A percentile compares a stretch with the other conserved stretches of the same genome.
These are phyloP conservation scores for Crossocerus cetratus DNA, from an alignment of 2,888 invertebrate genomes.

Conservation along the genomic window DNA sequence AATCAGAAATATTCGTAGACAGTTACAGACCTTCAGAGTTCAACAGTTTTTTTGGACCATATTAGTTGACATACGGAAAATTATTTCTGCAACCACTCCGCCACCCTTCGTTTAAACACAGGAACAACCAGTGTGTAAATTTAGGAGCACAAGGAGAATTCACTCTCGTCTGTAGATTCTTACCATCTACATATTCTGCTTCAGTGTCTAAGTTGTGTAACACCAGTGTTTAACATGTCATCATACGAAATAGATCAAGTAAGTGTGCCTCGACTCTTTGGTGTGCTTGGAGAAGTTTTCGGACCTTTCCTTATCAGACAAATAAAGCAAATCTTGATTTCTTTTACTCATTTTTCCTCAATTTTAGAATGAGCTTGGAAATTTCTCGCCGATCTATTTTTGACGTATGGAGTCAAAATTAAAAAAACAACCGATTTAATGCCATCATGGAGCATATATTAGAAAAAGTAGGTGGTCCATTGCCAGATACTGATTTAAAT, in stretches of 20 bases:
- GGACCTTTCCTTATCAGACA: not conserved
- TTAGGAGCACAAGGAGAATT: not conserved
- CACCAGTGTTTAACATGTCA: not conserved
- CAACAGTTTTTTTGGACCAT: no score
- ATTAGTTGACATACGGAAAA: no score
- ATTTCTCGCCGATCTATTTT: not conserved
- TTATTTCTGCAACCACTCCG: not conserved
- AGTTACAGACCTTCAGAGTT: no score
- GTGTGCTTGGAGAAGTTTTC: not conserved
- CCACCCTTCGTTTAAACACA: not conserved
- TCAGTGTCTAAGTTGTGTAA: not conserved
- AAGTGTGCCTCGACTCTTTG: not conserved
- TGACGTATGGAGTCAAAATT: not conserved
- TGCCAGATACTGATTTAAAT: not conserved
- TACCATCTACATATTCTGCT: not conserved
- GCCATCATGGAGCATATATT: not conserved
- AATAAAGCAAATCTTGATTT: not conserved
- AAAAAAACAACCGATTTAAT: not conserved
- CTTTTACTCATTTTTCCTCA: not conserved
- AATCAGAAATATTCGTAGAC: no score
- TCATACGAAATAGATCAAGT: not conserved
- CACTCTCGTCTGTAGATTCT: not conserved
- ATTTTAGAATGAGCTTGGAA: slow-evolving; percentile 1
- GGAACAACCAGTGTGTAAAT: not conserved
- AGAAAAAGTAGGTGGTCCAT: not conserved